These are phyloP conservation scores for Limnodromus scolopaceus DNA, from an alignment of 2,797 vertebrate species.

Conservation along the genomic window DNA sequence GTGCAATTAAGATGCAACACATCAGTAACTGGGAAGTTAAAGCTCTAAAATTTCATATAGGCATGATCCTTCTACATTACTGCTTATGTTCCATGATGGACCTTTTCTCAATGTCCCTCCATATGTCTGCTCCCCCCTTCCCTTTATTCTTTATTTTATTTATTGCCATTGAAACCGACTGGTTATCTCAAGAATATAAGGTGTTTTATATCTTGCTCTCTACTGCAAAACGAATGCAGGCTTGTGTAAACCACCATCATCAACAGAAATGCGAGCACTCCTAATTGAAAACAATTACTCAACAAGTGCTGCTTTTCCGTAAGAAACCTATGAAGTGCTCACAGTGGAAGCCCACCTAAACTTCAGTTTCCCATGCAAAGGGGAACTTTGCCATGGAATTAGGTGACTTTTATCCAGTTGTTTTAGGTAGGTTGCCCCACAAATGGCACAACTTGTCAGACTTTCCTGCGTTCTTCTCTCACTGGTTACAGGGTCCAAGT, in stretches of 20 bases:
- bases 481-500: not conserved
- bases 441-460: not conserved
- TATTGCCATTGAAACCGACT: not conserved
- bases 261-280: not conserved
- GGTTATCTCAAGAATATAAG: not conserved
- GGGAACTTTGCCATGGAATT: not conserved
- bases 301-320: not conserved
- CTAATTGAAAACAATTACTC: constrained; percentile 24
- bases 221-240: constrained; percentile 18
- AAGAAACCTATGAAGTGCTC: not conserved
- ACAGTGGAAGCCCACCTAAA: not conserved
- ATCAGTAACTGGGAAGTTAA: not conserved
- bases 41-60: not conserved
- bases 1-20: not conserved
- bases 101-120: not conserved
- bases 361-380: not conserved
- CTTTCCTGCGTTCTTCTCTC: not conserved
- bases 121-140: not conserved
- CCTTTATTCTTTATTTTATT: not conserved
- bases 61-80: not conserved
- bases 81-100: fast-evolving
- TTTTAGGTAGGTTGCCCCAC: not conserved
- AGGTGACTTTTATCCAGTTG: not conserved
- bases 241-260: not conserved
- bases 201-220: constrained; percentile 22